Base-by-base conservation (phyloP, 2,797 vertebrate species). In the Eospalax fontanierii region DNA sequence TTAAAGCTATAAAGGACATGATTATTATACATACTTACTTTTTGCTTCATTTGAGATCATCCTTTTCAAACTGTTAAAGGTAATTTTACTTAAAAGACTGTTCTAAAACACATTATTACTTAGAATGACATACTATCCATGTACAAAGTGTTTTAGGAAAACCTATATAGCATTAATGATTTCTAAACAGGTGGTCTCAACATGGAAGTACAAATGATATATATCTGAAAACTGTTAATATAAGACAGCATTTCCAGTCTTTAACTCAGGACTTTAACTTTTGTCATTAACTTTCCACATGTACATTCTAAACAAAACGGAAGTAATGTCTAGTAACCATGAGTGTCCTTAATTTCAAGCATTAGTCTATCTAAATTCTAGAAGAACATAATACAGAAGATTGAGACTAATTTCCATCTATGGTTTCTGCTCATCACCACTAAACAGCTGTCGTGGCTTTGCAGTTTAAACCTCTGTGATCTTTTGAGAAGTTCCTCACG, bases 251-350 rank as follows among this genome's bases (percentile, higher is more conserved):
- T 63, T 81, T 95, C 85, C 3, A 86, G 46, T 38, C 26, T 85
- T 85, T 82, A 90, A 70, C 10, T 50, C 54, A 61, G 61, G 30
- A 46, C 63, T 97, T 82, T 68, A 90, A 96, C 7, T 83, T 95
- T 59, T 80, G 2, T 40, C 59, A 89, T n/a, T 66, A 92, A 66
- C 15, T 92, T 88, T 92, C 68, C 65, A 92, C 33, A 85, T 8
- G 35, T 78, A 61, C 3, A n/a, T 91, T 81, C n/a, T 80, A 19
- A 38, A 80, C 54, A 89, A 43, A 2, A 80, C 18, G 26, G 35
- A 88, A 83, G 33, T 90, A 35, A 15, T 50, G 19, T 86, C 24
- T 83, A 89, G 59, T 43, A 83, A 40, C 26, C 54, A 71, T 9
- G 19, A 59, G 38, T 3, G 78, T 54, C 59, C 71, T 12, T 73